Evolutionary conservation across 2,888 invertebrate genomes (phyloP).

Genomic region (Mamestra brassicae): DNA sequence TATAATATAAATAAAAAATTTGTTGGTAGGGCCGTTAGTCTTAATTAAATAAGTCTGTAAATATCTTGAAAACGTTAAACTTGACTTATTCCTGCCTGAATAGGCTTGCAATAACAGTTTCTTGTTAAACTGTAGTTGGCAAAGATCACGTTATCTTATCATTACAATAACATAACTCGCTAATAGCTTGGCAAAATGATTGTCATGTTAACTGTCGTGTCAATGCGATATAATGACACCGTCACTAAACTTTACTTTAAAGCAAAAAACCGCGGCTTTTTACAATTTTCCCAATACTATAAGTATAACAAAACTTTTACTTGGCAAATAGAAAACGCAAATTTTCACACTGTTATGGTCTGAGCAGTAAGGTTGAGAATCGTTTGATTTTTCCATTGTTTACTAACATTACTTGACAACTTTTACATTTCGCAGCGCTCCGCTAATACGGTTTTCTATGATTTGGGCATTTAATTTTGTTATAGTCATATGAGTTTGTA

Average conservation of each 20-base stretch:
- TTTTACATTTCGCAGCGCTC: slow-evolving; percentile 79
- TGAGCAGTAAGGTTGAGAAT: slow-evolving; percentile 65
- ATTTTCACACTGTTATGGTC: slow-evolving; percentile 57
- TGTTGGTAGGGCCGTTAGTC: too few species aligned
- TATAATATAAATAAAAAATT: too few species aligned
- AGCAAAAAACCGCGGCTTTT: slow-evolving; percentile 23
- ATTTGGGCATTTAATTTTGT: slow-evolving; percentile 42
- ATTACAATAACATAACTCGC: neutral
- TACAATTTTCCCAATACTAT: slow-evolving; percentile 32
- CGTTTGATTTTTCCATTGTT: slow-evolving; percentile 38
- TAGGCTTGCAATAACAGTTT: neutral
- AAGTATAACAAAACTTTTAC: slow-evolving; percentile 83
- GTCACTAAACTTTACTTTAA: slow-evolving; percentile 11
- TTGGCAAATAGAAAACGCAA: slow-evolving; percentile 80
- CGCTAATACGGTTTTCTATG: slow-evolving; percentile 77
- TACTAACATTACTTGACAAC: slow-evolving; percentile 67
- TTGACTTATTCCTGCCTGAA: neutral
- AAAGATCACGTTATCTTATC: neutral
- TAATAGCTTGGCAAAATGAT: slow-evolving; percentile 21
- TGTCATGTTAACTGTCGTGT: slow-evolving; percentile 9
- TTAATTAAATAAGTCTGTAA: neutral
- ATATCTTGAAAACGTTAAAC: neutral
- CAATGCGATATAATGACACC: slow-evolving; percentile 1
- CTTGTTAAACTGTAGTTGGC: neutral
- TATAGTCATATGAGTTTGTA: neutral